These are phyloP conservation scores for Trissolcus basalis DNA, from an alignment of 1,140 invertebrate genomes.

Conservation along the genomic window DNA sequence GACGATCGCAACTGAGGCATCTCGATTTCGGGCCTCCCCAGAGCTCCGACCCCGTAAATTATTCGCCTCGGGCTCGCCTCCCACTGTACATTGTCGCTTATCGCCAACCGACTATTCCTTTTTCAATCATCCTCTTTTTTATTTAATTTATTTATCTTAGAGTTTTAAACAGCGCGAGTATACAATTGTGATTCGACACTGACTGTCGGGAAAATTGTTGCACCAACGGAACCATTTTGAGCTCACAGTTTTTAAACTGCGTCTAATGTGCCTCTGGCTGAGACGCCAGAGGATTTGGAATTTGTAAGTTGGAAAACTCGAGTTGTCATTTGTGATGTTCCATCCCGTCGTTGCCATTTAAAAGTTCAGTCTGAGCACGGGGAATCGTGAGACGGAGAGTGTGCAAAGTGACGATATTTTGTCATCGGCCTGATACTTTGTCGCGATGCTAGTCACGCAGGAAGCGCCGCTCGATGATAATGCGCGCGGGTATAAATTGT, in stretches of 20 bases:
- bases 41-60: slow-evolving; percentile 12
- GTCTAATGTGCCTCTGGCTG: too few relatives aligned
- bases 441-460: slow-evolving; percentile 42
- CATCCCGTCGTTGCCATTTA: too few relatives aligned
- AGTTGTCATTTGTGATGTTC: too few relatives aligned
- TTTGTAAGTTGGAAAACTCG: too few relatives aligned
- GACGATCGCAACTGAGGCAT: slow-evolving; percentile 49
- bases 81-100: slow-evolving; percentile 12
- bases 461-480: slow-evolving; percentile 20
- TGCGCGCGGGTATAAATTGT: slow-evolving; percentile 36
- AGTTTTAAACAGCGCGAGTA: slow-evolving; percentile 11
- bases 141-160: slow-evolving; percentile 48
- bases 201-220: slow-evolving; percentile 14
- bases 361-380: too few relatives aligned
- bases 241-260: too few relatives aligned
- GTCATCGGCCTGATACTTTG: slow-evolving; percentile 17
- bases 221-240: too few relatives aligned
- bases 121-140: slow-evolving; percentile 15
- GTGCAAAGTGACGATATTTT: background rate
- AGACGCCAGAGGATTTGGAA: too few relatives aligned
- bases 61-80: background rate
- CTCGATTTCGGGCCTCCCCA: slow-evolving; percentile 7
- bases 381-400: background rate
- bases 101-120: slow-evolving; percentile 23
- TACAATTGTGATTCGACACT: background rate